phyloP scores from a whole-genome alignment of 2,888 invertebrate species.

The Sericinus montela region DNA sequence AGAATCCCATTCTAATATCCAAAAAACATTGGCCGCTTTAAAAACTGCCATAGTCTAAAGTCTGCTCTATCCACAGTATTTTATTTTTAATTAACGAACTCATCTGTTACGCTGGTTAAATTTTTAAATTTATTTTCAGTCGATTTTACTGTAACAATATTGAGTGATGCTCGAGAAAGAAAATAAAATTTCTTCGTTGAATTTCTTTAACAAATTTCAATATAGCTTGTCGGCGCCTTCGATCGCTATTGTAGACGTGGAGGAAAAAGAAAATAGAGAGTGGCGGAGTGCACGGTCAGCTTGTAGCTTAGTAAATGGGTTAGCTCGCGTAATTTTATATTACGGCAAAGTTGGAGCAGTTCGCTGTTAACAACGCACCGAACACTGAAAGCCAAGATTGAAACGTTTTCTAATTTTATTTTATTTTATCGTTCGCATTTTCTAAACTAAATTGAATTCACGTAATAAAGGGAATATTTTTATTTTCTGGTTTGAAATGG shows the following conservation, averaged over 20 bases:
- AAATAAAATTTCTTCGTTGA: background rate
- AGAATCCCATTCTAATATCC: too few relatives aligned
- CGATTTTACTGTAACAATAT: background rate
- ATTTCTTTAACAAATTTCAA: constrained; percentile 2
- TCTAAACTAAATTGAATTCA: background rate
- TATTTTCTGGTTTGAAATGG: too few relatives aligned
- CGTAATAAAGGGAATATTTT: too few relatives aligned
- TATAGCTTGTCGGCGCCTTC: background rate
- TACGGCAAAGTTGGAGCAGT: background rate
- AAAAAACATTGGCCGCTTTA: too few relatives aligned
- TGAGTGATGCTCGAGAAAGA: background rate
- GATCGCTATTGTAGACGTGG: constrained; percentile 3
- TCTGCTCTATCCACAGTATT: too few relatives aligned
- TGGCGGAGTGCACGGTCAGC: background rate
- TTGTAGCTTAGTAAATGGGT: constrained; percentile 8
- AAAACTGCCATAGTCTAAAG: too few relatives aligned
- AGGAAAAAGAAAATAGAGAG: constrained; percentile 1
- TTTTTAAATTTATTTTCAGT: too few relatives aligned
- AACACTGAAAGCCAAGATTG: background rate
- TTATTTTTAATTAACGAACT: too few relatives aligned
- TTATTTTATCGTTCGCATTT: background rate
- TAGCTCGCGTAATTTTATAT: constrained; percentile 12
- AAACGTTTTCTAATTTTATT: background rate
- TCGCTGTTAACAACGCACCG: background rate
- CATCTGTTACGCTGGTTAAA: too few relatives aligned